A percentile compares a stretch with the other conserved stretches of the same genome.
Conservation (phyloP, 2,888 invertebrate species). For the Diadromus collaris region DNA sequence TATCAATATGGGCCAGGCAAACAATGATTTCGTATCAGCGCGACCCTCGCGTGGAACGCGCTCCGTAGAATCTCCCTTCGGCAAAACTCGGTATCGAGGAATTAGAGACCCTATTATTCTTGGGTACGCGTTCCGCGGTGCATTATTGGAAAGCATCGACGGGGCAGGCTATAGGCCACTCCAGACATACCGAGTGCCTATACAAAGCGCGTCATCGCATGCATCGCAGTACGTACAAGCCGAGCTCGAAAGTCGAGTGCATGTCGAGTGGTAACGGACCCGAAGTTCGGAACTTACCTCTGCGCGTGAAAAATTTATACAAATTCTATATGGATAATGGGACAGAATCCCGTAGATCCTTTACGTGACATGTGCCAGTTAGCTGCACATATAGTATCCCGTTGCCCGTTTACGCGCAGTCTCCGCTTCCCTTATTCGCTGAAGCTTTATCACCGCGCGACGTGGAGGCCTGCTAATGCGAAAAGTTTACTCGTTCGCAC, state of each 20-base stretch:
- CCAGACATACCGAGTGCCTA: constrained; percentile 40
- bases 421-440: constrained; percentile 15
- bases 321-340: not conserved
- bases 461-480: constrained; percentile 57
- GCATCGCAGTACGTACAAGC: not conserved
- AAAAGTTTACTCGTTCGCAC: constrained; percentile 64
- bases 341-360: constrained; percentile 49
- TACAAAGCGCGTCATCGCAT: constrained; percentile 5
- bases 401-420: not conserved
- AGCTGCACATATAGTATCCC: constrained; percentile 3
- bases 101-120: constrained; percentile 55
- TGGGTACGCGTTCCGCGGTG: constrained; percentile 44
- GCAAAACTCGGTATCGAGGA: constrained; percentile 53
- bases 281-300: not conserved
- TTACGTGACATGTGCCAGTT: constrained; percentile 48
- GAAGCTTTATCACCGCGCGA: constrained; percentile 20
- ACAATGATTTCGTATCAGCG: constrained; percentile 53
- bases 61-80: constrained; percentile 4
- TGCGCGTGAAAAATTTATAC: not conserved
- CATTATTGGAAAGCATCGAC: constrained; percentile 51
- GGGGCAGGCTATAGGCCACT: constrained; percentile 13
- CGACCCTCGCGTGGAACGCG: constrained; percentile 24
- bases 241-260: not conserved
- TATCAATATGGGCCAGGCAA: constrained; percentile 54
- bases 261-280: not conserved